phyloP scores from a whole-genome alignment of 2,888 invertebrate genomes.

The Stratiomys singularior region DNA sequence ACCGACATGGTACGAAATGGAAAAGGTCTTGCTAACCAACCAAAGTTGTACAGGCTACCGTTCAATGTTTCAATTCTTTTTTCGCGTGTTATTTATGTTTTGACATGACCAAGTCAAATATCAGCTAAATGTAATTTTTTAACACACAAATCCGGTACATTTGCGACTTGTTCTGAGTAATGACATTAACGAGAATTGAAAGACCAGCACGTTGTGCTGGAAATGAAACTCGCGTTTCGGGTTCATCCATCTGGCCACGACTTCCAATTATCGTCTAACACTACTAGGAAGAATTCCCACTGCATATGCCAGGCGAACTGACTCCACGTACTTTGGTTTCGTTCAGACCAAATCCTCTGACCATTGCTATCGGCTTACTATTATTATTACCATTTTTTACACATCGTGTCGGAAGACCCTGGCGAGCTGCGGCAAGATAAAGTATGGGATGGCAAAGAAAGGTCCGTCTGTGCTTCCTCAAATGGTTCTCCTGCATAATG shows the following conservation, averaged over 20 bases:
- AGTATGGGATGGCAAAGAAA: not conserved
- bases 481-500: constrained; percentile 53
- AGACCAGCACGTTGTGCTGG: not conserved
- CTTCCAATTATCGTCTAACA: constrained; percentile 37
- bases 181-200: not conserved
- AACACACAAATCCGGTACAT: constrained; percentile 11
- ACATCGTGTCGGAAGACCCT: not conserved
- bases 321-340: not conserved
- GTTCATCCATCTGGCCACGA: constrained; percentile 26
- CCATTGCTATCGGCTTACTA: constrained; percentile 25
- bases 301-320: not conserved
- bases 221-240: not conserved
- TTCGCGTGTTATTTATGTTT: constrained; percentile 27
- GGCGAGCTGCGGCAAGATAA: not conserved
- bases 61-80: constrained; percentile 26
- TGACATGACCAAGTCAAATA: constrained; percentile 35
- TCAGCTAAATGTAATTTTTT: constrained; percentile 20
- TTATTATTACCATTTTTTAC: constrained; percentile 34
- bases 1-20: not conserved
- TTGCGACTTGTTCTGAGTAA: not conserved
- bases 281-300: not conserved
- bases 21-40: not conserved
- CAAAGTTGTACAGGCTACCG: constrained; percentile 1
- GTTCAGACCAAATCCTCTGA: not conserved
- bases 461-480: constrained; percentile 28